Evolutionary conservation across 2,113 vertebrate genomes (phyloP).

Genomic region (Pandion haliaetus): DNA sequence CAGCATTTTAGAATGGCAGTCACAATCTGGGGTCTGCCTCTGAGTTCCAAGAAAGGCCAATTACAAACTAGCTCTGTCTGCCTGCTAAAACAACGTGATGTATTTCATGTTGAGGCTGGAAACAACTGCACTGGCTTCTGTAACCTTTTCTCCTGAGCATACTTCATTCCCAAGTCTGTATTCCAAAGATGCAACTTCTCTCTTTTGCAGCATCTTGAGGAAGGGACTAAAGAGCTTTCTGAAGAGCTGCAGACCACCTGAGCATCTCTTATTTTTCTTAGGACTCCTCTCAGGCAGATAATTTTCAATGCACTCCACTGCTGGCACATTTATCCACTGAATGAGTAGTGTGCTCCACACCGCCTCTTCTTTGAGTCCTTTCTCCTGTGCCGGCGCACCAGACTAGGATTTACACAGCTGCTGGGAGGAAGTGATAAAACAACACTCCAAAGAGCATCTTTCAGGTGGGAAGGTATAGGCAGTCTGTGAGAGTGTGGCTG

Average conservation of each 20-base stretch:
- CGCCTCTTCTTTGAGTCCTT: background rate
- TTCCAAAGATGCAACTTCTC: background rate
- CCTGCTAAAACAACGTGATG: background rate
- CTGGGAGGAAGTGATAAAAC: slow-evolving; percentile 19
- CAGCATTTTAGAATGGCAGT: background rate
- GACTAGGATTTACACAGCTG: slow-evolving; percentile 35
- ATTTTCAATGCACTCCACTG: background rate
- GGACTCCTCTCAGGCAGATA: background rate
- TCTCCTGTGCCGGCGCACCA: background rate
- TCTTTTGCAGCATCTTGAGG: background rate
- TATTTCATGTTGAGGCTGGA: background rate
- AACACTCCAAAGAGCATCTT: slow-evolving; percentile 11
- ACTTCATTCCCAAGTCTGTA: background rate
- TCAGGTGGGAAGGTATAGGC: slow-evolving; percentile 31
- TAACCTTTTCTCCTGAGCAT: background rate
- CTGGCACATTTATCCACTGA: background rate
- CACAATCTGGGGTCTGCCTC: background rate
- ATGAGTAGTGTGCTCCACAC: background rate
- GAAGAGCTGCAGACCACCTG: background rate
- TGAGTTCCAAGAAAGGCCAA: background rate
- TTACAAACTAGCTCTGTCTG: background rate
- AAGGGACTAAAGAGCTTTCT: background rate
- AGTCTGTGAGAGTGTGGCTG: background rate
- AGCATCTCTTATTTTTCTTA: background rate
- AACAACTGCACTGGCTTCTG: background rate